Base-by-base conservation (phyloP, 35 echinoderm and acorn worm genomes). In the Apostichopus californicus region DNA sequence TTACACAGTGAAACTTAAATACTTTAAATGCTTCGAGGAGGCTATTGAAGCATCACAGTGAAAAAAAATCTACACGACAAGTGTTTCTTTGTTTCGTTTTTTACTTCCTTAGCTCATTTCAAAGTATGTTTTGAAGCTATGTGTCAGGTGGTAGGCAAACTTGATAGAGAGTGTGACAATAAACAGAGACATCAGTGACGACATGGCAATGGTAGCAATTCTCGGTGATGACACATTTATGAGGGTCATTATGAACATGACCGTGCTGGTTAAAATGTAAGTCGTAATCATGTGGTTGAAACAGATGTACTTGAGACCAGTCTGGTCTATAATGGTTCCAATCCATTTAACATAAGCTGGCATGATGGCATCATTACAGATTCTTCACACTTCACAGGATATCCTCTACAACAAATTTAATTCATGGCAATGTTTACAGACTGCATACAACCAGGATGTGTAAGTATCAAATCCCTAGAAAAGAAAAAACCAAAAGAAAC, bases 231-330 rank as follows among this genome's bases (percentile, higher is more conserved):
- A 92, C 15, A 93, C 79, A 77, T 98, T 98, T 26, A 98, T 91
- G 21, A 95, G 84, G 0, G 94, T 95, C 96, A 98, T 95, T 9
- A 95, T 77, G 59, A 95, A 98, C 94, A 95, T 94, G 13, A 95
- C 92, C 21, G 88, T 87, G 34, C 96, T 95, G 4, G 96, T 95
- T 11, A 98, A 55, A 59, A 98, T 98, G 92, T 95, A 98, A 9
- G 96, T 95, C 3, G 96, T 95, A 54, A 98, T 93, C 96, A 98
- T 98, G 92, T 98, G 94, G 71, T 98, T 98, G 90, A 98, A 98
- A 80, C 94, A 98, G 89, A 98, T 95, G 86, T 98, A 95, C 94
- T 98, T 98, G 52, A 98, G 96, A 60, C 92, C 89, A 28, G 78
- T 80, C 68, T 93, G 92, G 92, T 98, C 94, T 28, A 98, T 71